A percentile compares a stretch with the other conserved stretches of the same genome.
These are phyloP conservation scores for Drosophila cyrtoloma DNA, from an alignment of 2,888 invertebrate species.

Conservation along the genomic window DNA sequence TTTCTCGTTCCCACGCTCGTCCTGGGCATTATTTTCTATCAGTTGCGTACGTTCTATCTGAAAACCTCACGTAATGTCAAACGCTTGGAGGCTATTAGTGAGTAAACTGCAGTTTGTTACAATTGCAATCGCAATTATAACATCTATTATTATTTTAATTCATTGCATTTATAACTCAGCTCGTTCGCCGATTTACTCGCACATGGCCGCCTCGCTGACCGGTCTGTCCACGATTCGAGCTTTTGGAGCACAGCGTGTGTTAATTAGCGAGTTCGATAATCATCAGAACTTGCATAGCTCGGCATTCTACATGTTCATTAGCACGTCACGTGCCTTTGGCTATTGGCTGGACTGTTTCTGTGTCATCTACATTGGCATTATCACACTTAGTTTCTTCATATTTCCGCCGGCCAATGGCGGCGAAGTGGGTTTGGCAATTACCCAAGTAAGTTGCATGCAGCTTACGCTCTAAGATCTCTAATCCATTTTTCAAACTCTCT, in stretches of 20 bases:
- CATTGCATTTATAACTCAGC: conserved; percentile 86
- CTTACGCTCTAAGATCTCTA: not conserved
- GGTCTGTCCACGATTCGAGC: conserved; percentile 97
- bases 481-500: not conserved
- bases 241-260: conserved; percentile 92
- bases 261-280: conserved; percentile 92
- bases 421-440: conserved; percentile 92
- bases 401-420: conserved; percentile 89
- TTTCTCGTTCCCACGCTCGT: conserved; percentile 90
- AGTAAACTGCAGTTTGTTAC: conserved; percentile 84
- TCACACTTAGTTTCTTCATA: conserved; percentile 94
- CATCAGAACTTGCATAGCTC: conserved; percentile 95
- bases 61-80: conserved; percentile 93
- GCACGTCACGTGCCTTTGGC: conserved; percentile 96
- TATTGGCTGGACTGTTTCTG: conserved; percentile 97
- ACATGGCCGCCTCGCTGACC: conserved; percentile 94
- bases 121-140: too few relatives aligned
- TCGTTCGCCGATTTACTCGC: conserved; percentile 97
- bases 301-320: conserved; percentile 96
- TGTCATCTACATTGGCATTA: conserved; percentile 93
- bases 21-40: conserved; percentile 90
- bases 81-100: conserved; percentile 92
- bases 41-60: conserved; percentile 91
- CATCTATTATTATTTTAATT: not conserved
- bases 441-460: conserved; percentile 86